Conservation (phyloP, 2,888 invertebrate genomes). For the Lomographa bimaculata region DNA sequence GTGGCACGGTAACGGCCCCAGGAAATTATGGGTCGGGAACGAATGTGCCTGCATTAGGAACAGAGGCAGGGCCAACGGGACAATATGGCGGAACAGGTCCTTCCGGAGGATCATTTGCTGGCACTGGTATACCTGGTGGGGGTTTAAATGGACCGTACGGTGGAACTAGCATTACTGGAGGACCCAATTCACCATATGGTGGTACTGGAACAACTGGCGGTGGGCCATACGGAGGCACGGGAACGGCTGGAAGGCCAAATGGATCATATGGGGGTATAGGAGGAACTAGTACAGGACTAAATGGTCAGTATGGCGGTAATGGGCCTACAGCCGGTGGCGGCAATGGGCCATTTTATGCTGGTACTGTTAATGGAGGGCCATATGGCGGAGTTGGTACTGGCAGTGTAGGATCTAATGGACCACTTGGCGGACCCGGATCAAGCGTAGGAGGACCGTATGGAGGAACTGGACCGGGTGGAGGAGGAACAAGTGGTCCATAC, state of each 20-base stretch:
- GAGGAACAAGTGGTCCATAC: constrained; percentile 9
- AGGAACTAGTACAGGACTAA: constrained; percentile 2
- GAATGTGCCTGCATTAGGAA: not conserved
- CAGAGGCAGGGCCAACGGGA: constrained; percentile 1
- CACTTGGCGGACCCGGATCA: not conserved
- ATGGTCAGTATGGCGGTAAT: constrained; percentile 1
- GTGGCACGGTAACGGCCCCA: too few relatives aligned
- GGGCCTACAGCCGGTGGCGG: not conserved
- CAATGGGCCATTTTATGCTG: constrained; percentile 1
- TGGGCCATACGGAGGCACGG: not conserved
- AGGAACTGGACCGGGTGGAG: constrained; percentile 1
- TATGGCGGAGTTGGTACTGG: constrained; percentile 6
- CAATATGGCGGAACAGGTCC: constrained; percentile 5
- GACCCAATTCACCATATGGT: constrained; percentile 8
- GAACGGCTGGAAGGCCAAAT: constrained; percentile 10
- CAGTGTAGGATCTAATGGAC: constrained; percentile 6
- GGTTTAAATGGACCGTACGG: constrained; percentile 2
- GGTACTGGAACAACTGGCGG: constrained; percentile 8
- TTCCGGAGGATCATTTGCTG: not conserved
- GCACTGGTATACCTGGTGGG: not conserved
- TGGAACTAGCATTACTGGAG: constrained; percentile 2
- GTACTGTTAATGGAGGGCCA: constrained; percentile 3
- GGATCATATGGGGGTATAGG: constrained; percentile 9
- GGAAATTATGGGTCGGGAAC: not conserved
- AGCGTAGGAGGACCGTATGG: constrained; percentile 2